A percentile compares a stretch with the other conserved stretches of the same genome.
These are phyloP conservation scores for Cebidichthys violaceus DNA, from an alignment of 2,113 vertebrate species.

Conservation along the genomic window DNA sequence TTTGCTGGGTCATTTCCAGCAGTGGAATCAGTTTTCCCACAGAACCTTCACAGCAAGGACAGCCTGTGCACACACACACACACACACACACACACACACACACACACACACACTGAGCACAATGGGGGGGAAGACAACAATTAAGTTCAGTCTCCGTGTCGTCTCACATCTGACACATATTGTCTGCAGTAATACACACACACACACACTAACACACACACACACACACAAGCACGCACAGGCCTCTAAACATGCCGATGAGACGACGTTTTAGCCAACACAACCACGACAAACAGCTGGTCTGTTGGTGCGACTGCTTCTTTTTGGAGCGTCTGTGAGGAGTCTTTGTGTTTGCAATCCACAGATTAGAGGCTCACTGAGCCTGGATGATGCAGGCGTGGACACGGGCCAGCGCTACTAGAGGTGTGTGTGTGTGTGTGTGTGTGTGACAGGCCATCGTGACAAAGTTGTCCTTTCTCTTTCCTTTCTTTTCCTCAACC, in stretches of 20 bases:
- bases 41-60: slow-evolving; percentile 21
- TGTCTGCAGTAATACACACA: slow-evolving; percentile 2
- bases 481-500: slow-evolving; percentile 11
- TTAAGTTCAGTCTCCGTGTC: slow-evolving; percentile 20
- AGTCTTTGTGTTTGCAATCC: slow-evolving; percentile 42
- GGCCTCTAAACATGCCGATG: slow-evolving; percentile 12
- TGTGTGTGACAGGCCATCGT: neutral
- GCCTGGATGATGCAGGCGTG: slow-evolving; percentile 18
- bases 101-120: neutral
- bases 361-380: slow-evolving; percentile 44
- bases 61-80: slow-evolving; percentile 1
- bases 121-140: slow-evolving; percentile 14
- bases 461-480: slow-evolving; percentile 24
- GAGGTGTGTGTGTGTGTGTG: slow-evolving; percentile 11
- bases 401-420: slow-evolving; percentile 11
- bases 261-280: neutral
- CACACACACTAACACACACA: too few relatives aligned
- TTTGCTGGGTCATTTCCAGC: neutral
- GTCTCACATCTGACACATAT: slow-evolving; percentile 29
- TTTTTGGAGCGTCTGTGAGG: slow-evolving; percentile 13
- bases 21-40: slow-evolving; percentile 18
- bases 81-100: neutral
- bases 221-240: neutral
- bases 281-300: slow-evolving; percentile 7
- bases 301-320: neutral